Base-by-base conservation (phyloP, 2,797 vertebrate genomes). In the Gallinago nigripennis region DNA sequence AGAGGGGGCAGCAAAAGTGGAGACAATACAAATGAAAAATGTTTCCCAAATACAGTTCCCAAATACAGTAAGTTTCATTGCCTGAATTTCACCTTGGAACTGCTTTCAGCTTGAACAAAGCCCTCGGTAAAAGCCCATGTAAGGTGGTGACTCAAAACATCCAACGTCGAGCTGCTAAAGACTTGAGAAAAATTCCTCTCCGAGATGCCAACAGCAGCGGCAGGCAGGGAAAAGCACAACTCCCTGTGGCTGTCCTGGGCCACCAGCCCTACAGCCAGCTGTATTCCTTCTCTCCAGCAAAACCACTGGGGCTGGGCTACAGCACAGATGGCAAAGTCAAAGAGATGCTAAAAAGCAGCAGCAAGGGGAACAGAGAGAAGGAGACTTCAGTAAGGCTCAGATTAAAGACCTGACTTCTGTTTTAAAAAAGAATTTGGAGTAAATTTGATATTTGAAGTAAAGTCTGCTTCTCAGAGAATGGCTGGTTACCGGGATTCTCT, bases 131-230 rank as follows among this genome's bases (percentile, higher is more conserved):
- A 77, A 92, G n/a, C 35, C 61, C 31, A 5, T 1, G 3, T 18
- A 2, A 6, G 39, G n/a, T 1, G 0, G 18, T 28, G 61, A 78
- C 48, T 64, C 30, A 39, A 56, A 84, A 70, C 21, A 58, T 27
- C 86, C 72, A 70, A 37, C 1, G 2, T 39, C 6, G 13, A 69
- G 37, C 56, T 70, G 77, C 69, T 66, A 69, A 83, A 77, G 53
- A 66, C 51, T 76, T 33, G 1, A 14, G 73, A 56, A 78, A 78
- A 73, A 83, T 23, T 69, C 60, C 43, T 33, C 50, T 72, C 28
- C 0, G 0, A 60, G 72, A 46, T 1, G 6, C n/a, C 33, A 86
- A 65, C 0, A 43, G 66, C 35, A 87, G 43, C 4, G 4, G 24
- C 4, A 4, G 61, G n/a, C 50, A 71, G n/a, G 54, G 45, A 64